Conservation (phyloP, 2,888 invertebrate genomes). For the Pterobdella sp. region DNA sequence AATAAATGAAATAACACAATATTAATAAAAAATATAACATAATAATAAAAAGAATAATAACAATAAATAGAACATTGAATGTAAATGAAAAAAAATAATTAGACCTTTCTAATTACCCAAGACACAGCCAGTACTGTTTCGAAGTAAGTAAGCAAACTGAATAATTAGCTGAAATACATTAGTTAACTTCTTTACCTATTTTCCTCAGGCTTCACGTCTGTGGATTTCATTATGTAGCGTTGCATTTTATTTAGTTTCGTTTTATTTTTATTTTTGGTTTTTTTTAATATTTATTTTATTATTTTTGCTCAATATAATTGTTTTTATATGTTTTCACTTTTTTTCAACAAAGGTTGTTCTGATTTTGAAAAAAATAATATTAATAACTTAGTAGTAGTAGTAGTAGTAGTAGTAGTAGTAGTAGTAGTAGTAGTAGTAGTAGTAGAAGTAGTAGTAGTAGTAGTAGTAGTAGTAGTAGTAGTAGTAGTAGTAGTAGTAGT, state of each 20-base stretch:
- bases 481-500: conserved; percentile 11
- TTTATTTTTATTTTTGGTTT: neutral
- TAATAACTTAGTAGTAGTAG: neutral
- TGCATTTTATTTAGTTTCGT: neutral
- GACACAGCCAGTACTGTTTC: too few relatives aligned
- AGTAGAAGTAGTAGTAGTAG: conserved; percentile 6
- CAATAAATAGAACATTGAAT: neutral
- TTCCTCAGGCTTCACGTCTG: too few relatives aligned
- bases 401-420: neutral
- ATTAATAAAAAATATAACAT: neutral
- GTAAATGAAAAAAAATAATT: neutral
- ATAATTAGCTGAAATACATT: neutral
- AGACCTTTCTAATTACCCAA: neutral
- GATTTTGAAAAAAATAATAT: neutral
- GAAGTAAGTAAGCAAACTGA: conserved; percentile 3
- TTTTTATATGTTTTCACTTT: neutral
- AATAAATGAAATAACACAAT: neutral
- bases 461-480: conserved; percentile 10
- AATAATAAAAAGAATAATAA: neutral
- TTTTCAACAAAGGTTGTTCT: neutral
- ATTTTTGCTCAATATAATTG: neutral
- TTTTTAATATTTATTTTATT: neutral
- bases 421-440: conserved; percentile 1
- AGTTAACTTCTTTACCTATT: too few relatives aligned
- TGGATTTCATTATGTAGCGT: too few relatives aligned